These are phyloP conservation scores for Phylloscopus collybita DNA, from an alignment of 2,797 vertebrate genomes.

Conservation along the genomic window DNA sequence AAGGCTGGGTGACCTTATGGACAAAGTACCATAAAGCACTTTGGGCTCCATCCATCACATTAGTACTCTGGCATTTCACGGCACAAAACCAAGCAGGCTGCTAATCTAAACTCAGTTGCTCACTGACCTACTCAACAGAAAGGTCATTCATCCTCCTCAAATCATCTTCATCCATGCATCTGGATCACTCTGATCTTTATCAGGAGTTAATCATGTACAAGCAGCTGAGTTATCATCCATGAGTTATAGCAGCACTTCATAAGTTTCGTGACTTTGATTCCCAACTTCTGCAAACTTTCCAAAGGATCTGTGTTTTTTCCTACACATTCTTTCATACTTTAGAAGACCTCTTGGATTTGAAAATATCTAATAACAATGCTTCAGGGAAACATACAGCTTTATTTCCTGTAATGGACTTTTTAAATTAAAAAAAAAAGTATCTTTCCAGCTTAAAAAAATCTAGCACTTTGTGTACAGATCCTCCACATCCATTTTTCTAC, in stretches of 20 bases:
- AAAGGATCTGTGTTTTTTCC: not conserved
- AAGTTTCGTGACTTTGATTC: not conserved
- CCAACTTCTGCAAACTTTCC: not conserved
- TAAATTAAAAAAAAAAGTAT: not conserved
- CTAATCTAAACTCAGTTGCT: not conserved
- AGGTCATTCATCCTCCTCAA: not conserved
- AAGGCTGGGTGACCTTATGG: not conserved
- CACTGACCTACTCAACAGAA: conserved; percentile 33
- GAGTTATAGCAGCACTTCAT: not conserved
- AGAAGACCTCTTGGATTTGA: not conserved
- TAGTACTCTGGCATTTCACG: not conserved
- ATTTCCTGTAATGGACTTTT: not conserved
- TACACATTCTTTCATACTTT: not conserved
- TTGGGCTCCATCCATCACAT: not conserved
- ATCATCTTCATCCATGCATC: not conserved
- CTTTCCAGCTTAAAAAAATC: not conserved
- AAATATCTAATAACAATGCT: not conserved
- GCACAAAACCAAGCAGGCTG: not conserved
- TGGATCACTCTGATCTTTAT: not conserved
- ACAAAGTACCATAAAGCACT: not conserved
- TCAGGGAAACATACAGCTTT: not conserved
- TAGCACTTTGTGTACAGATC: not conserved
- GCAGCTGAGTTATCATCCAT: not conserved
- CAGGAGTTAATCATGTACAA: not conserved
- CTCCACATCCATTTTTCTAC: not conserved